Conservation (phyloP, 2,113 vertebrate genomes). For the Alligator mississippiensis region DNA sequence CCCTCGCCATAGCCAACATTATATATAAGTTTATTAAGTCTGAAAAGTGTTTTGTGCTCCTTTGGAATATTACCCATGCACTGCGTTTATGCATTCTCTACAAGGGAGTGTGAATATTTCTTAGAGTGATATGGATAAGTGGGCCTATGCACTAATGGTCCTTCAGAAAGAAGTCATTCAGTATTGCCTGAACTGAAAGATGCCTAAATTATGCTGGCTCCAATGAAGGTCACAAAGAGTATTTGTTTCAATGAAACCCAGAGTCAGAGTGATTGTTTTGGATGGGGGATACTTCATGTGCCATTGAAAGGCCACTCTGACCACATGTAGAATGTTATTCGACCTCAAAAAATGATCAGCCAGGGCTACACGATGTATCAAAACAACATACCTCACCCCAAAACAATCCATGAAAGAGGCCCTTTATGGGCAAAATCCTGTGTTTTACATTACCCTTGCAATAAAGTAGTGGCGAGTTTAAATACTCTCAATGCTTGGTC, state of each 20-base stretch:
- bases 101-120: neutral
- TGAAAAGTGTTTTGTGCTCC: neutral
- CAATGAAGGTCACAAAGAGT: neutral
- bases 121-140: neutral
- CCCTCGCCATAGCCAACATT: neutral
- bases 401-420: neutral
- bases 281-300: neutral
- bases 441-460: neutral
- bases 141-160: neutral
- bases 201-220: neutral
- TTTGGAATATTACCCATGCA: neutral
- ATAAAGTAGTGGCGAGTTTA: neutral
- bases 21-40: neutral
- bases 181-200: neutral
- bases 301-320: neutral
- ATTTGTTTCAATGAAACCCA: neutral
- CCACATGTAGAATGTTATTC: neutral
- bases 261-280: neutral
- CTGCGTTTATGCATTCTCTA: neutral
- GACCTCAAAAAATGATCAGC: neutral
- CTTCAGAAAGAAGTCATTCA: neutral
- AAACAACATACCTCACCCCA: neutral
- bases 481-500: accelerated
- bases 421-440: neutral
- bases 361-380: neutral